These are phyloP conservation scores for Trochalopteron elliotii DNA, from an alignment of 2,113 vertebrate species.

Conservation along the genomic window DNA sequence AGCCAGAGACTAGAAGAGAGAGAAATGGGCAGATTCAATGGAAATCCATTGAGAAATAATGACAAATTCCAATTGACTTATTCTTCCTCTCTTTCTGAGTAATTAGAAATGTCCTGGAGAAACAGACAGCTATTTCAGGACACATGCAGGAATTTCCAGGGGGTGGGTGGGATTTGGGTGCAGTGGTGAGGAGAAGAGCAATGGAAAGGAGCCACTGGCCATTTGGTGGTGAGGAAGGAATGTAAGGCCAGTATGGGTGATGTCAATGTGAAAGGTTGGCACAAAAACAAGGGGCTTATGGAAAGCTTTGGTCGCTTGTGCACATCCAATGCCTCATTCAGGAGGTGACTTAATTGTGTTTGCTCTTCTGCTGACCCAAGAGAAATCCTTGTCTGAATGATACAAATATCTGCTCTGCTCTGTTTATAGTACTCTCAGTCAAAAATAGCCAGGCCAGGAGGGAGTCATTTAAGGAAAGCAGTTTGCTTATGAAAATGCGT, in stretches of 20 bases:
- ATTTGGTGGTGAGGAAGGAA: background rate
- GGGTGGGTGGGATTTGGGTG: background rate
- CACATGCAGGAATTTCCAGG: background rate
- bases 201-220: background rate
- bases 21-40: background rate
- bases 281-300: background rate
- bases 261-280: background rate
- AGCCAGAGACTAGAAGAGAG: background rate
- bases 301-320: background rate
- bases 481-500: background rate
- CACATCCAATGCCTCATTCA: background rate
- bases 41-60: background rate
- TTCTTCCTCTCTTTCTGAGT: background rate
- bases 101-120: background rate
- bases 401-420: background rate
- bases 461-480: background rate
- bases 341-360: background rate
- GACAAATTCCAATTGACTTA: background rate
- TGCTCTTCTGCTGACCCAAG: background rate
- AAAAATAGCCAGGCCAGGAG: background rate
- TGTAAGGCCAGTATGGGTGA: background rate
- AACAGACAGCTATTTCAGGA: background rate
- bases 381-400: background rate
- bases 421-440: constrained; percentile 4
- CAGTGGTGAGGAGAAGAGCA: background rate